Conservation (phyloP, 2,113 vertebrate species). For the Picathartes gymnocephalus region DNA sequence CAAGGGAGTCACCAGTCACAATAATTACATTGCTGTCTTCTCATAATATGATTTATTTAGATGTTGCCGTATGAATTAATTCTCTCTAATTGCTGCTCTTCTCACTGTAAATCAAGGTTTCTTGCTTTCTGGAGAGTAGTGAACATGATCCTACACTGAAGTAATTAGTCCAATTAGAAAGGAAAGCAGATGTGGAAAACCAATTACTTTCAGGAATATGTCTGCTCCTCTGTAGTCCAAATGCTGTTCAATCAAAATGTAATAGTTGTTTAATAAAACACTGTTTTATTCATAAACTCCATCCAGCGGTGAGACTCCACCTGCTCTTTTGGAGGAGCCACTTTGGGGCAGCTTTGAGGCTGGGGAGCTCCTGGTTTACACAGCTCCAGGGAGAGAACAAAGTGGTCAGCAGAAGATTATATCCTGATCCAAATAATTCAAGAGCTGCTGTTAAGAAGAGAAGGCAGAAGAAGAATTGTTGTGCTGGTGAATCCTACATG, state of each 20-base stretch:
- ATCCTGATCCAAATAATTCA: too few species aligned
- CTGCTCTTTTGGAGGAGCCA: slow-evolving; percentile 5
- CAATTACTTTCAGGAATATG: slow-evolving; percentile 78
- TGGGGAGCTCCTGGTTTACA: not conserved
- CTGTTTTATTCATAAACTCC: slow-evolving; percentile 67
- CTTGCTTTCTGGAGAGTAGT: slow-evolving; percentile 71
- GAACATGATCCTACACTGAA: slow-evolving; percentile 76
- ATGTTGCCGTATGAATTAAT: slow-evolving; percentile 82
- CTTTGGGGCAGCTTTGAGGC: not conserved
- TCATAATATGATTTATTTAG: slow-evolving; percentile 82
- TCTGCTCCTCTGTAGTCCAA: slow-evolving; percentile 65
- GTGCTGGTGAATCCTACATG: not conserved
- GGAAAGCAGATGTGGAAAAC: slow-evolving; percentile 81
- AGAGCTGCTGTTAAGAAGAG: not conserved
- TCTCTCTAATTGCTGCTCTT: slow-evolving; percentile 79
- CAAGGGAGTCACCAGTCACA: slow-evolving; percentile 77
- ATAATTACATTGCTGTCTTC: slow-evolving; percentile 79
- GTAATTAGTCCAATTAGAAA: slow-evolving; percentile 83
- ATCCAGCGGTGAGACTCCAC: not conserved
- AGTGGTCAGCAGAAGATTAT: not conserved
- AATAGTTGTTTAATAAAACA: slow-evolving; percentile 72
- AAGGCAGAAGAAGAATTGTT: not conserved
- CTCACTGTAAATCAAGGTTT: slow-evolving; percentile 78
- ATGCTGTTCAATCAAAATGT: slow-evolving; percentile 67
- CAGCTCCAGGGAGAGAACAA: not conserved